Conservation (phyloP, 2,797 vertebrate genomes). For the Gallirallus australis region DNA sequence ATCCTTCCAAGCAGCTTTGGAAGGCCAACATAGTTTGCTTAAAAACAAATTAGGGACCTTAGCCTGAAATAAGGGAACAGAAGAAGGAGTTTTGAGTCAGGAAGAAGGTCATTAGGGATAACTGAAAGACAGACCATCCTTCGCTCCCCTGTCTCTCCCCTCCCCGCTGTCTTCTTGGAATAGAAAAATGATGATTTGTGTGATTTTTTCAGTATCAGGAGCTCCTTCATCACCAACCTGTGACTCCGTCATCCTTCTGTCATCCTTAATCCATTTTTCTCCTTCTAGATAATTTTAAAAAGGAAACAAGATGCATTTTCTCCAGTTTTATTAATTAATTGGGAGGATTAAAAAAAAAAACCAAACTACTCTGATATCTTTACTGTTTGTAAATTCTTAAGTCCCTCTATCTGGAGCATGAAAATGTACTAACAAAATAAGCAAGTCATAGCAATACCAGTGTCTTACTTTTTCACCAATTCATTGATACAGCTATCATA, state of each 20-base stretch:
- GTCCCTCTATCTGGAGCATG: not conserved
- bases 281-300: not conserved
- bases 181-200: not conserved
- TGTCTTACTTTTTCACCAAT: not conserved
- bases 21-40: not conserved
- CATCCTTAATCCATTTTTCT: not conserved
- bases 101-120: not conserved
- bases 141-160: not conserved
- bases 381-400: not conserved
- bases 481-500: not conserved
- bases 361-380: not conserved
- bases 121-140: not conserved
- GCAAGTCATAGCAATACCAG: not conserved
- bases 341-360: not conserved
- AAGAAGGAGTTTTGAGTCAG: not conserved
- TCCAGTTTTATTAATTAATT: not conserved
- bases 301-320: not conserved
- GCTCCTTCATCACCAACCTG: not conserved
- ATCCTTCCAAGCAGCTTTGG: not conserved
- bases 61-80: not conserved
- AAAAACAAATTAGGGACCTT: not conserved
- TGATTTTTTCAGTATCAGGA: not conserved
- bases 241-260: not conserved
- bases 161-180: not conserved
- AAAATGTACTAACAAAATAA: not conserved